Conservation (phyloP, 2,888 invertebrate species). For the Pterostichus madidus region DNA sequence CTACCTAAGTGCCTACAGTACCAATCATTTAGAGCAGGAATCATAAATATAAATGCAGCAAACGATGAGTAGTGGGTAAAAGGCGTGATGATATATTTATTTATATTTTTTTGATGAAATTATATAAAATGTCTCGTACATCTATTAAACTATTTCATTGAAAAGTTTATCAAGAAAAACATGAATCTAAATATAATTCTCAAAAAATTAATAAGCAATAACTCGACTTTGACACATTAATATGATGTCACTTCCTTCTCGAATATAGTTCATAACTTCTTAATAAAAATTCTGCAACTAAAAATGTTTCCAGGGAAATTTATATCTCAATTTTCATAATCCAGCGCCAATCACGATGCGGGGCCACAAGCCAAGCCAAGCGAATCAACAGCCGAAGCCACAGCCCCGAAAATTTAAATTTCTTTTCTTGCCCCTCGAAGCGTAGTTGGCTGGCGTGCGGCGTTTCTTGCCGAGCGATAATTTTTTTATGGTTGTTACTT, state of each 20-base stretch:
- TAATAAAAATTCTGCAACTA: conserved; percentile 52
- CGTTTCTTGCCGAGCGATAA: conserved; percentile 28
- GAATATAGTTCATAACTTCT: conserved; percentile 49
- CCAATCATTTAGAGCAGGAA: no score
- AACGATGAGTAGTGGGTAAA: no score
- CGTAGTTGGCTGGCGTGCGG: background rate
- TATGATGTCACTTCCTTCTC: conserved; percentile 8
- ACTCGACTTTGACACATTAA: conserved; percentile 14
- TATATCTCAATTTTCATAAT: conserved; percentile 53
- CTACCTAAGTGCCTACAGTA: no score
- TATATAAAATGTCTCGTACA: no score
- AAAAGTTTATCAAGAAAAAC: no score
- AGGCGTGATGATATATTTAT: no score
- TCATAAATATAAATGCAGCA: no score
- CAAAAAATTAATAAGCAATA: conserved; percentile 23
- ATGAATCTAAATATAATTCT: no score
- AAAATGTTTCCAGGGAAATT: conserved; percentile 40
- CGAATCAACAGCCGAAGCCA: conserved; percentile 68
- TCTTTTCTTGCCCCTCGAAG: conserved; percentile 25
- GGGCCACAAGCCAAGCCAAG: conserved; percentile 68
- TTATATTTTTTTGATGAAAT: no score
- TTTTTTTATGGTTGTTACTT: conserved; percentile 60
- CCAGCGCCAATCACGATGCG: background rate
- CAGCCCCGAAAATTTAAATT: conserved; percentile 37
- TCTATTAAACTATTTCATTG: no score